Evolutionary conservation across 2,113 vertebrate genomes (phyloP).

Genomic region (Python bivittatus): DNA sequence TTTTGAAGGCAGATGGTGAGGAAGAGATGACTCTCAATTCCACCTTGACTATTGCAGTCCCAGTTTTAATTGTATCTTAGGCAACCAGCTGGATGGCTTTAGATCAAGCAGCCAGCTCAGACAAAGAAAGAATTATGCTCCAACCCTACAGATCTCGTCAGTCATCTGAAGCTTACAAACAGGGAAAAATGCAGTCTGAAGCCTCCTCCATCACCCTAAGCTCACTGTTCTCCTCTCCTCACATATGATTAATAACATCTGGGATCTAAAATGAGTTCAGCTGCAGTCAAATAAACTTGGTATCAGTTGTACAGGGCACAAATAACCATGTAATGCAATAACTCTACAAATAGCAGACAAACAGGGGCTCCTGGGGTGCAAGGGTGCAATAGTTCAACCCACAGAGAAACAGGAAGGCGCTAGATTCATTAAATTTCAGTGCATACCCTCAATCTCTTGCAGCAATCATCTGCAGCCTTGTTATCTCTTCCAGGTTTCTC

Average conservation of each 20-base stretch:
- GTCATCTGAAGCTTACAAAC: slow-evolving; percentile 26
- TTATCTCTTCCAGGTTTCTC: no score
- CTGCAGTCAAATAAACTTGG: slow-evolving; percentile 67
- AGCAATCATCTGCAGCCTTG: background rate
- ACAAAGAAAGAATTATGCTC: slow-evolving; percentile 17
- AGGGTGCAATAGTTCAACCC: slow-evolving; percentile 43
- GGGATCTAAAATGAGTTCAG: slow-evolving; percentile 67
- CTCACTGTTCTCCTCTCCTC: slow-evolving; percentile 57
- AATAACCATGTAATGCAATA: slow-evolving; percentile 72
- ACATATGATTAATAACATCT: slow-evolving; percentile 67
- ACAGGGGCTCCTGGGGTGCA: slow-evolving; percentile 42
- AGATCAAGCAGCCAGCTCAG: slow-evolving; percentile 14
- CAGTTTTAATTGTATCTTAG: background rate
- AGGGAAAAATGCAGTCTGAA: slow-evolving; percentile 47
- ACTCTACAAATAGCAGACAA: slow-evolving; percentile 60
- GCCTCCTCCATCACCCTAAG: slow-evolving; percentile 51
- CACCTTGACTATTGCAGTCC: background rate
- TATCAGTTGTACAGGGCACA: slow-evolving; percentile 73
- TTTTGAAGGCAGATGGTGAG: background rate
- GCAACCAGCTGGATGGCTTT: background rate
- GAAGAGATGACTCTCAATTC: background rate
- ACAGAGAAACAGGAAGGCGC: slow-evolving; percentile 23
- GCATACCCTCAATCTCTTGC: background rate
- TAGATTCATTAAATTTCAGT: background rate
- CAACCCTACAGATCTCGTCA: slow-evolving; percentile 13